phyloP scores from a whole-genome alignment of 2,797 vertebrate species.

The Acridotheres tristis region DNA sequence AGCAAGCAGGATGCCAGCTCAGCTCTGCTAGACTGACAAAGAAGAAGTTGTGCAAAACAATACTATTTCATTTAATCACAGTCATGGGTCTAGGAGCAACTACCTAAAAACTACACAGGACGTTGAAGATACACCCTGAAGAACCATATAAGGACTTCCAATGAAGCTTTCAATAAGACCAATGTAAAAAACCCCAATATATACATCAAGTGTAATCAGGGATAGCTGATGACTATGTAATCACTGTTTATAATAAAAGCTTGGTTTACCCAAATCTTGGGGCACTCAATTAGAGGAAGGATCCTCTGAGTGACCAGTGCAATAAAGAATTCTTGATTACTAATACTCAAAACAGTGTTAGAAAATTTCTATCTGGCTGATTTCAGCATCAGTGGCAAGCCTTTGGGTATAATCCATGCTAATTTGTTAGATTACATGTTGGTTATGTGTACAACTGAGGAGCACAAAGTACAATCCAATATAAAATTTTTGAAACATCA shows the following conservation, averaged over 20 bases:
- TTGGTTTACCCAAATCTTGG: background rate
- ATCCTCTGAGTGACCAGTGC: background rate
- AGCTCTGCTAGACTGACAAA: background rate
- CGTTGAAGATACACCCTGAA: background rate
- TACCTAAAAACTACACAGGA: background rate
- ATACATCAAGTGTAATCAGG: too few relatives aligned
- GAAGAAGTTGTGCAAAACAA: background rate
- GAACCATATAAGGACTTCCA: background rate
- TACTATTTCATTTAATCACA: background rate
- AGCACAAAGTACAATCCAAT: background rate
- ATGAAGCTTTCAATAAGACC: background rate
- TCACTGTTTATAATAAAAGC: background rate
- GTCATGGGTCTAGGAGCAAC: background rate
- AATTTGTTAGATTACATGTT: background rate
- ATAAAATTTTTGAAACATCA: background rate
- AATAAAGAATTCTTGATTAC: background rate
- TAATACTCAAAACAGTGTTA: background rate
- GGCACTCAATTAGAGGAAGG: rapidly evolving
- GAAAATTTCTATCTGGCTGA: background rate
- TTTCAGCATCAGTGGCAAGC: background rate
- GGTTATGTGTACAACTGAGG: background rate
- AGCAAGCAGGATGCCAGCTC: background rate
- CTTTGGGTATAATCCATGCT: background rate
- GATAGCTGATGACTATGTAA: background rate
- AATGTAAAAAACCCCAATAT: background rate